Conservation (phyloP, 2,888 invertebrate species). For the Ophioninae sp. region DNA sequence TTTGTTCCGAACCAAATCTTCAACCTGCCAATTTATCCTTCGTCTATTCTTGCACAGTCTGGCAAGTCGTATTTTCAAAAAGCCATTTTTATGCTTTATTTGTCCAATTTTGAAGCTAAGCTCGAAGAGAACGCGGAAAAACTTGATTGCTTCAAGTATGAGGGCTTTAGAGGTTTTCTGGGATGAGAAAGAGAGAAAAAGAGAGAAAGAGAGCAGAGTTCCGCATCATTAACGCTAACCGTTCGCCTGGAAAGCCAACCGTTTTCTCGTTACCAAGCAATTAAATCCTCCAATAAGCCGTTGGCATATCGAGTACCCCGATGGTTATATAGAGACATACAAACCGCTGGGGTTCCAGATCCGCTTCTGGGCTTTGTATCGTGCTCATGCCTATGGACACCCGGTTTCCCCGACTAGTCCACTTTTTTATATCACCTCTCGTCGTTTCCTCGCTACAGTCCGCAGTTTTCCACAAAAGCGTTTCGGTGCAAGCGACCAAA, state of each 20-base stretch:
- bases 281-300: conserved; percentile 57
- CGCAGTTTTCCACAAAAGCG: conserved; percentile 54
- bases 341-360: conserved; percentile 27
- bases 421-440: not conserved
- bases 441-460: conserved; percentile 14
- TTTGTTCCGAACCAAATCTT: not conserved
- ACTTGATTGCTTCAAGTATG: not conserved
- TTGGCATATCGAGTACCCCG: conserved; percentile 53
- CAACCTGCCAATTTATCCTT: not conserved
- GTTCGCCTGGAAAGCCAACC: conserved; percentile 41
- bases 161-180: conserved; percentile 13
- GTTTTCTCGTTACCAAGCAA: conserved; percentile 53
- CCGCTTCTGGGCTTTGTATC: conserved; percentile 23
- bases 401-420: not conserved
- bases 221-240: conserved; percentile 42
- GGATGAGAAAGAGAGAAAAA: not conserved
- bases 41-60: not conserved
- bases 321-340: conserved; percentile 20
- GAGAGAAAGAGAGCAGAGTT: conserved; percentile 25
- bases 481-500: conserved; percentile 53
- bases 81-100: not conserved
- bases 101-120: not conserved
- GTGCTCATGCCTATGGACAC: not conserved
- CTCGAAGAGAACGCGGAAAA: not conserved
- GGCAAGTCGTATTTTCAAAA: not conserved